Evolutionary conservation across 2,113 vertebrate genomes (phyloP), one percentile per base, ranked within the genome.

Genomic region (Brachionichthys hirsutus): DNA sequence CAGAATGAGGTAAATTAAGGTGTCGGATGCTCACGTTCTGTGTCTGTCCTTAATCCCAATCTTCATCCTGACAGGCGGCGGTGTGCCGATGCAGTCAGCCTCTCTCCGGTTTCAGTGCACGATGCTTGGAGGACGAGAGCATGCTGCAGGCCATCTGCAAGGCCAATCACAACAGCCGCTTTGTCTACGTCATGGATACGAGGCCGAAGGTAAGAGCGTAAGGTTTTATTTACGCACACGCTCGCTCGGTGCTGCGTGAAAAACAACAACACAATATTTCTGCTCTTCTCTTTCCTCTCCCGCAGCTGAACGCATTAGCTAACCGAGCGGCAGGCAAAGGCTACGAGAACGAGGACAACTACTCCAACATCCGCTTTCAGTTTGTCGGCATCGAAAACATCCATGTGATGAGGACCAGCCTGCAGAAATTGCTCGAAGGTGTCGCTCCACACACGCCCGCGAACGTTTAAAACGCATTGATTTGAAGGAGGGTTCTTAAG

Each of bases 371-470:
- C 81, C 94, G 96, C 81, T 99, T 99, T 87, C 95, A 98, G 88
- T 99, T 99, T 88, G 95, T 99, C 70, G 97, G 97, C 78, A 98
- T 99, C 65, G 97, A 99, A 88, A 99, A 99, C 83, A 99, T 99
- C 85, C 97, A 99, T 2, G 96, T 98, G 2, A 99, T 99, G 97
- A 93, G 97, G 55, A 84, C 91, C 60, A 99, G 97, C 77, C 91
- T 99, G 62, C 96, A 98, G 78, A 98, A 97, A 75, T 83, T 99
- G 58, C 69, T 96, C 34, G 97, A 99, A 97, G 96, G 97, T 98
- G 17, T 3, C 3, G 22, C 1, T 30, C 24, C 24, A 50, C 24
- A 14, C 9, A 12, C n/a, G 3, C 3, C 13, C 9, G 41, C 62
- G 30, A n/a, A 22, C 13, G 0, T 12, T 1, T 13, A 7, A 16